Evolutionary conservation across 2,113 vertebrate species (phyloP).

Genomic region (Rissa tridactyla): DNA sequence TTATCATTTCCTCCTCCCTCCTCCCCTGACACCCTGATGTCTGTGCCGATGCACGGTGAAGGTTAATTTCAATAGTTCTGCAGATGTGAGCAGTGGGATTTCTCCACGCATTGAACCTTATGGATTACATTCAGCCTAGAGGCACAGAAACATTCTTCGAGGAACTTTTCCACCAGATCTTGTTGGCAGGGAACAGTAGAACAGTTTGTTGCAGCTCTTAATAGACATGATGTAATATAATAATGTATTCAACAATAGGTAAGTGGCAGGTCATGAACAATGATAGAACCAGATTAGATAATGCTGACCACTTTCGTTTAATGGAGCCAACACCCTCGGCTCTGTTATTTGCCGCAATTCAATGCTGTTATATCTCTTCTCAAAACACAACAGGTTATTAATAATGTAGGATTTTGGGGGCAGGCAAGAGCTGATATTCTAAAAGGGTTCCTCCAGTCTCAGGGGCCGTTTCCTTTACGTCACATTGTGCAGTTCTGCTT

Average conservation of each 20-base stretch:
- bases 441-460: neutral
- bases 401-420: neutral
- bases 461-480: neutral
- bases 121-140: neutral
- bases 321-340: neutral
- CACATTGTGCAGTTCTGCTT: neutral
- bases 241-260: neutral
- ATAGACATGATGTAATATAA: slow-evolving; percentile 31
- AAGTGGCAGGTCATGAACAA: slow-evolving; percentile 8
- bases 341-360: neutral
- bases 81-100: neutral
- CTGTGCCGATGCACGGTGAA: fast-evolving
- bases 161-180: neutral
- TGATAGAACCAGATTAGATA: neutral
- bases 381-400: neutral
- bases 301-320: neutral
- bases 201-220: slow-evolving; percentile 25
- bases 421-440: neutral
- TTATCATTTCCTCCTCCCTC: neutral
- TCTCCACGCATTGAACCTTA: neutral
- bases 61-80: neutral
- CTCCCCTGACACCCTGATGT: neutral
- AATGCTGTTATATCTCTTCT: neutral
- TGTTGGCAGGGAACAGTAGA: neutral
- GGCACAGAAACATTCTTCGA: neutral